Evolutionary conservation across 2,797 vertebrate species (phyloP), one percentile per base, ranked within the genome.

Genomic region (Sebastes oblongus): DNA sequence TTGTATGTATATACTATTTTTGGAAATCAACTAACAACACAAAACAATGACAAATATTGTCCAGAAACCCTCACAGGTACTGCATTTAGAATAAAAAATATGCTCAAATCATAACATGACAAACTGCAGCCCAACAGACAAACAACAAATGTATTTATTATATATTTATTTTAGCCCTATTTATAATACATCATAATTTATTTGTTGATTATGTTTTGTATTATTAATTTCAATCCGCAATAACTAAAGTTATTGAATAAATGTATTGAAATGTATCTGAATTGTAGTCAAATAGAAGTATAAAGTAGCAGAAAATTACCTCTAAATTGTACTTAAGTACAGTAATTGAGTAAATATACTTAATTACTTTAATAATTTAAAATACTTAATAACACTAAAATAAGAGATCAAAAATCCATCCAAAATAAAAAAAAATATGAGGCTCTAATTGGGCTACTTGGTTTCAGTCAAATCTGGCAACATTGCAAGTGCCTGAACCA

Each of bases 71-170:
- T 39, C 12, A 39, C 36, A 39, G 0, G 12, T 39, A 39, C 36
- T 39, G 36, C 36, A 39, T 39, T 39, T 39, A 39, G 12, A 0
- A 39, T 39, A 13, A 0, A 39, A 39, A 5, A 39, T 39, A 36
- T 34, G 9, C 32, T 34, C 32, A 34, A 34, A 34, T 34, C 32
- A 34, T 11, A 36, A 39, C 36, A 39, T 39, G 36, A 12, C 2
- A 39, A 39, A 39, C 36, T 13, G 12, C 0, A 39, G 36, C 36
- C 36, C 36, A 39, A 39, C 36, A 39, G 36, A 1, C 36, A 39
- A 39, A 39, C 36, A 39, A 39, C 12, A 0, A 39, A 39, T 39
- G 0, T 0, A 39, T 39, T 2, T 39, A 39, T 13, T 39, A 14
- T 14, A 39, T 39, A 39, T 42, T 42, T 42, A 6, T 14, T 42